Percentiles rank a stretch among this genome's conserved stretches.
These are phyloP conservation scores for Elmis aenea DNA, from an alignment of 2,888 invertebrate genomes.

Conservation along the genomic window DNA sequence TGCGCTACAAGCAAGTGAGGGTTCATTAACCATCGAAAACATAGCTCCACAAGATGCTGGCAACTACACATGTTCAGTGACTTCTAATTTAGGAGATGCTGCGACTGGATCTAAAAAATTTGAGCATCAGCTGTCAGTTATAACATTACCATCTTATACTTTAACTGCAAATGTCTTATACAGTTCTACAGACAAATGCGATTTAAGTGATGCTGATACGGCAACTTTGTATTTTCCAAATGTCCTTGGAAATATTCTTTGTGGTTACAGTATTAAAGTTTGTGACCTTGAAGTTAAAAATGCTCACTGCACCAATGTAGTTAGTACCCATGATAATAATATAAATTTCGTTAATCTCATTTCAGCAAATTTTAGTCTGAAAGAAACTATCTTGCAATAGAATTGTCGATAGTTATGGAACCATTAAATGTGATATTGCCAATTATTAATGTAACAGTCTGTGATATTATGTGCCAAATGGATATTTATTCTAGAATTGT, in stretches of 20 bases:
- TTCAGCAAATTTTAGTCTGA: slow-evolving; percentile 21
- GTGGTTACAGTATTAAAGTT: slow-evolving; percentile 34
- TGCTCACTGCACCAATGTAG: slow-evolving; percentile 35
- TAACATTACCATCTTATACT: slow-evolving; percentile 39
- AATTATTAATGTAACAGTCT: slow-evolving; percentile 28
- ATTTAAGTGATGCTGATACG: slow-evolving; percentile 34
- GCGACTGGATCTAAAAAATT: slow-evolving; percentile 18
- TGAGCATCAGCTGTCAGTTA: slow-evolving; percentile 38
- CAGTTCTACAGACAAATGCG: slow-evolving; percentile 33
- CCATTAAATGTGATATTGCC: slow-evolving; percentile 32
- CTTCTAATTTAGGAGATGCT: slow-evolving; percentile 17
- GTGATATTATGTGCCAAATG: slow-evolving; percentile 40
- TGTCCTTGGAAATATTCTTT: slow-evolving; percentile 35
- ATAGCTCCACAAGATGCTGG: slow-evolving; percentile 38
- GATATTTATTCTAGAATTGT: slow-evolving; percentile 39
- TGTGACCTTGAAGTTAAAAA: slow-evolving; percentile 37
- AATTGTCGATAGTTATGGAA: slow-evolving; percentile 35
- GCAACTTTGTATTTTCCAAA: slow-evolving; percentile 38
- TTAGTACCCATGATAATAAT: too few relatives aligned
- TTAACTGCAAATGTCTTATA: slow-evolving; percentile 37
- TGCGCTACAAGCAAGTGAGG: slow-evolving; percentile 29
- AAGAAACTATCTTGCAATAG: slow-evolving; percentile 33
- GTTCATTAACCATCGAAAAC: slow-evolving; percentile 34
- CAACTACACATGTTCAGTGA: slow-evolving; percentile 41
- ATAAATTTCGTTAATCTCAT: not conserved